Evolutionary conservation across 2,888 invertebrate species (phyloP).

Genomic region (Bombylius major): DNA sequence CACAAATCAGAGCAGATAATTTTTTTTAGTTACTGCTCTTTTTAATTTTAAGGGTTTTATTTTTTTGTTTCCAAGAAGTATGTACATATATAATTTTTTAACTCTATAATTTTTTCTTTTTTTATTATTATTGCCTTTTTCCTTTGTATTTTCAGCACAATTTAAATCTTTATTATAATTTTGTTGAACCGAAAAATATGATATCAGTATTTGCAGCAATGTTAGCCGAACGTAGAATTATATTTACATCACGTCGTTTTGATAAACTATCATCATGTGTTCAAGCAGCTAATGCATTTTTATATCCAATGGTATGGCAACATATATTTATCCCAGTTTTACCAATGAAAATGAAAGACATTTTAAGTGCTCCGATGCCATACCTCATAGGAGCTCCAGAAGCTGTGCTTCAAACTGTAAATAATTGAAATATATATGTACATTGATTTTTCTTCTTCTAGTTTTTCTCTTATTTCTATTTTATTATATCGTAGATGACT

Average conservation of each 20-base stretch:
- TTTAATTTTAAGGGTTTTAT: neutral
- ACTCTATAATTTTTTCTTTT: neutral
- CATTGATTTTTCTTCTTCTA: neutral
- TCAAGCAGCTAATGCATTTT: conserved; percentile 85
- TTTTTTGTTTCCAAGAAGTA: no score
- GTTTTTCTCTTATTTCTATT: neutral
- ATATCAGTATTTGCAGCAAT: conserved; percentile 90
- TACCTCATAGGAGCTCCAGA: conserved; percentile 92
- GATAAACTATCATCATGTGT: conserved; percentile 84
- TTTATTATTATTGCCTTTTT: neutral
- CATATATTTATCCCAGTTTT: conserved; percentile 95
- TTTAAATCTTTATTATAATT: conserved; percentile 94
- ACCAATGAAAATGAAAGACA: conserved; percentile 79
- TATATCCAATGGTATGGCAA: conserved; percentile 99
- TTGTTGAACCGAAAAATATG: conserved; percentile 91
- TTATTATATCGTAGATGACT: conserved; percentile 37
- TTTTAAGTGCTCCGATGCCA: conserved; percentile 92
- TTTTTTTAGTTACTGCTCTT: neutral
- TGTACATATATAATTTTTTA: neutral
- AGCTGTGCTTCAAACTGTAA: conserved; percentile 53
- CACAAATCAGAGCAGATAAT: no score
- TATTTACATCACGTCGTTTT: conserved; percentile 81
- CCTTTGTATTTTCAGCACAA: conserved; percentile 58
- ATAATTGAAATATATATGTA: conserved; percentile 17
- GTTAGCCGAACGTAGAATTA: conserved; percentile 84